Percentiles rank a stretch among this genome's conserved stretches.
Evolutionary conservation across 2,113 vertebrate species (phyloP).

Genomic region (Notechis scutatus): DNA sequence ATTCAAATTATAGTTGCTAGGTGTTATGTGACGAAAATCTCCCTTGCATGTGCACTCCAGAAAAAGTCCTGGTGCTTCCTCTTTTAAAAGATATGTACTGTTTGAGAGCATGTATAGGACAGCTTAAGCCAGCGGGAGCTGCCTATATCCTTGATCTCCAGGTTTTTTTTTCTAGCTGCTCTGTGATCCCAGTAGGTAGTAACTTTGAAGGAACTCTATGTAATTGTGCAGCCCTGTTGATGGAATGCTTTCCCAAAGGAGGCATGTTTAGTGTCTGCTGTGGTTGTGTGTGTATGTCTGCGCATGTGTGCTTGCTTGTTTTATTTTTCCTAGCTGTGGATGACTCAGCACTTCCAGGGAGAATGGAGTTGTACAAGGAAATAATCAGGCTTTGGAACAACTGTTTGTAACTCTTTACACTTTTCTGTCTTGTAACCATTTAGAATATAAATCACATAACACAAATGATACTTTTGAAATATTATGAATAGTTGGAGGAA

Average conservation of each 20-base stretch:
- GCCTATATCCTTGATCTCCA: not conserved
- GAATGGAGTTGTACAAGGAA: not conserved
- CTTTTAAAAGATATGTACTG: not conserved
- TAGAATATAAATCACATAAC: not conserved
- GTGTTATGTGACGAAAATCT: not conserved
- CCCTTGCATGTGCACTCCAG: not conserved
- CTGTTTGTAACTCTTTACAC: not conserved
- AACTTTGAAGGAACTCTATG: not conserved
- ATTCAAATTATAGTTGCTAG: not conserved
- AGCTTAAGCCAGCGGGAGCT: not conserved
- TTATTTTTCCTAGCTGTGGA: not conserved
- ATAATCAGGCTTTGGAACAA: not conserved
- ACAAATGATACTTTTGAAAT: not conserved
- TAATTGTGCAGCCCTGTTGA: not conserved
- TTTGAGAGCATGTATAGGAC: not conserved
- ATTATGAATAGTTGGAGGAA: not conserved
- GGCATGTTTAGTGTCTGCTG: not conserved
- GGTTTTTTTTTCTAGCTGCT: no score
- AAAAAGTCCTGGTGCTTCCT: not conserved
- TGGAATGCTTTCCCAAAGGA: not conserved
- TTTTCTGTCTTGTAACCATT: not conserved
- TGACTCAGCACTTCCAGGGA: conserved; percentile 13
- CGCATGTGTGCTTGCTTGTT: not conserved
- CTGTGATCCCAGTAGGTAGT: not conserved
- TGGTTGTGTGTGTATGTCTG: not conserved